Evolutionary conservation across 2,888 invertebrate genomes (phyloP).

Genomic region (Tinea semifulvella): DNA sequence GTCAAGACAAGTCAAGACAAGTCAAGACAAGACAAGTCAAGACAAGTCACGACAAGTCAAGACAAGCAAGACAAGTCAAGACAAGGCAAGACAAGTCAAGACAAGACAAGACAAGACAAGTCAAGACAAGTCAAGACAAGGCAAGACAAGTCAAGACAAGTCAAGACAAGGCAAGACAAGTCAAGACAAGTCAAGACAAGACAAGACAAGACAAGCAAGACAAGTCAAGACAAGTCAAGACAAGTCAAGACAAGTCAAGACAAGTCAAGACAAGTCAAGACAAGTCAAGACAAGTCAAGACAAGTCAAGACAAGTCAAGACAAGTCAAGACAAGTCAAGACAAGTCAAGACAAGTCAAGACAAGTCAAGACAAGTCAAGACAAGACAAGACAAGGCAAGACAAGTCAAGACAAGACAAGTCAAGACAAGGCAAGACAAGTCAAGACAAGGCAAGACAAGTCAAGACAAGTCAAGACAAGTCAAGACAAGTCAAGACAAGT

Average conservation of each 20-base stretch:
- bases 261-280: conserved; percentile 13
- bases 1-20: conserved; percentile 16
- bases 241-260: conserved; percentile 13
- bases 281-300: conserved; percentile 13
- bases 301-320: conserved; percentile 12
- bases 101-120: too few species aligned
- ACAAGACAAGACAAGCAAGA: conserved; percentile 9
- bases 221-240: conserved; percentile 12
- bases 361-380: conserved; percentile 15
- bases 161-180: too few species aligned
- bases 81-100: too few species aligned
- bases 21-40: conserved; percentile 16
- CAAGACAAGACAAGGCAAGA: conserved; percentile 15
- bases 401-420: conserved; percentile 15
- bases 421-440: conserved; percentile 15
- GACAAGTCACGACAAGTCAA: conserved; percentile 15
- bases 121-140: conserved; percentile 15
- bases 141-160: too few species aligned
- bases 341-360: conserved; percentile 11
- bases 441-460: conserved; percentile 14
- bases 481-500: conserved; percentile 13
- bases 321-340: conserved; percentile 12
- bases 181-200: too few species aligned
- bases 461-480: conserved; percentile 15
- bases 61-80: conserved; percentile 15